A percentile compares a stretch with the other conserved stretches of the same genome.
phyloP scores from a whole-genome alignment of 2,113 vertebrate species.

The Talpa occidentalis region DNA sequence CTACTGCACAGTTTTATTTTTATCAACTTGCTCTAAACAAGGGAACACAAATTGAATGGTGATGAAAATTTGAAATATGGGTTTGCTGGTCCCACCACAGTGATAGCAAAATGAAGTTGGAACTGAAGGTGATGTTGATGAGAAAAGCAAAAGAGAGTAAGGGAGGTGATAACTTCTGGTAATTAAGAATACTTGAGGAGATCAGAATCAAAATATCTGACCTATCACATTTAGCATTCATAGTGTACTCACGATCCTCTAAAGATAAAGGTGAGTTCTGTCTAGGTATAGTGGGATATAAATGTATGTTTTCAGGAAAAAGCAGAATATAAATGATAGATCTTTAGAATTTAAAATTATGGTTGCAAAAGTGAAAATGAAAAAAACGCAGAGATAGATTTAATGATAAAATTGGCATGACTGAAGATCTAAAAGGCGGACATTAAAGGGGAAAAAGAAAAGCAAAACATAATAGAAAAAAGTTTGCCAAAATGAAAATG shows the following conservation, averaged over 20 bases:
- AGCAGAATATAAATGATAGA: not conserved
- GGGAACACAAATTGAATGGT: not conserved
- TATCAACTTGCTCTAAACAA: not conserved
- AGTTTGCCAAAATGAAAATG: not conserved
- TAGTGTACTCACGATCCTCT: not conserved
- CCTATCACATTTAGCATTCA: not conserved
- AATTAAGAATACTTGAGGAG: not conserved
- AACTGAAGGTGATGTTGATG: not conserved
- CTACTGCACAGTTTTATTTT: not conserved
- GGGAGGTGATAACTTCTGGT: not conserved
- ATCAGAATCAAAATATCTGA: not conserved
- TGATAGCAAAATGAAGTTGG: not conserved
- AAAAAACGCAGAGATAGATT: not conserved
- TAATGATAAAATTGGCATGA: not conserved
- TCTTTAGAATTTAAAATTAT: constrained; percentile 18
- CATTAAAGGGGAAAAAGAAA: not conserved
- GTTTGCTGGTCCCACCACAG: not conserved
- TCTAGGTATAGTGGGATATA: not conserved
- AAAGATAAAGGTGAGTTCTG: not conserved
- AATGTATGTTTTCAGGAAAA: not conserved
- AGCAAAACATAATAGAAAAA: not conserved
- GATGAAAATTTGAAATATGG: not conserved
- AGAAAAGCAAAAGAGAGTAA: not conserved
- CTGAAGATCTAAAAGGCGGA: not conserved
- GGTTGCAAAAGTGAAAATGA: not conserved